Conservation (phyloP, 2,113 vertebrate species). For the Sitta europaea region DNA sequence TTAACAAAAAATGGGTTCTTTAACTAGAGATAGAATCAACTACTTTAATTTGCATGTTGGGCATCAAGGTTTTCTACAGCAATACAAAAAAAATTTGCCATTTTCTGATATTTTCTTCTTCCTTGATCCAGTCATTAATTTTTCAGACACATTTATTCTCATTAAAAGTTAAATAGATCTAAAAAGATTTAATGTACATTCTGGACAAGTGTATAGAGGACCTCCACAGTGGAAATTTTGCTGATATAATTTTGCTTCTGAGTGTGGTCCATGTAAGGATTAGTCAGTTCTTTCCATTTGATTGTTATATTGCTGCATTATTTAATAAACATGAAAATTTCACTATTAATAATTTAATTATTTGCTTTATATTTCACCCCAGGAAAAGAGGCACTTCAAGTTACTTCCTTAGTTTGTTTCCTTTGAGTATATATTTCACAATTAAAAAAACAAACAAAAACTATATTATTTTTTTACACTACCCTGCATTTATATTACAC, state of each 20-base stretch:
- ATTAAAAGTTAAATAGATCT: background rate
- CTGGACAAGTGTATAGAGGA: background rate
- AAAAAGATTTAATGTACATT: background rate
- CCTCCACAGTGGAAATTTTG: background rate
- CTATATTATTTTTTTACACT: background rate
- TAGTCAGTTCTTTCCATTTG: background rate
- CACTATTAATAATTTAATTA: constrained; percentile 5
- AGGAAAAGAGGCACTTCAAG: background rate
- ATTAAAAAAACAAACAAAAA: background rate
- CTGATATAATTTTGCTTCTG: background rate
- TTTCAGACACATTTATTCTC: background rate
- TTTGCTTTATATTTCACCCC: background rate
- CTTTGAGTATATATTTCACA: background rate
- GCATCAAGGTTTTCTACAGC: background rate
- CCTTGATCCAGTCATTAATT: background rate
- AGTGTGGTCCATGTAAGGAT: background rate
- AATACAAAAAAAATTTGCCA: background rate
- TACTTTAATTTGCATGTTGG: background rate
- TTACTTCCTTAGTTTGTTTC: background rate
- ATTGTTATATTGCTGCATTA: background rate
- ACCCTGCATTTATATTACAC: background rate
- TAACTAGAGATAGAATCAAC: background rate
- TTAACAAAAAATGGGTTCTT: background rate
- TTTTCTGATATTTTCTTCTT: background rate
- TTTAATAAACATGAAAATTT: background rate